A percentile compares a stretch with the other conserved stretches of the same genome.
Evolutionary conservation across 2,888 invertebrate genomes (phyloP).

Genomic region (Xylota sylvarum): DNA sequence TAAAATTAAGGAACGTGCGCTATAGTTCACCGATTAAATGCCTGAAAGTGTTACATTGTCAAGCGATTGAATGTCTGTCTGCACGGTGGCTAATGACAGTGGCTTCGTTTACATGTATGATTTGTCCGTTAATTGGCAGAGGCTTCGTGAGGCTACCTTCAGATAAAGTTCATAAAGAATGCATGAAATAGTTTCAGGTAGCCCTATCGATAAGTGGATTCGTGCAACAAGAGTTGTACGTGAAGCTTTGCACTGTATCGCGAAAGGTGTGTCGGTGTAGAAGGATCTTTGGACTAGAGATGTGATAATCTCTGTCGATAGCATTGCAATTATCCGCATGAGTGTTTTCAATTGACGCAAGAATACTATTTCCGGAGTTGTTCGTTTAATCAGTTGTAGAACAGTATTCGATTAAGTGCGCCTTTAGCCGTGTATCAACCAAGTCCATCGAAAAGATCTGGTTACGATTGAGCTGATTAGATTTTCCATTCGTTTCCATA

Average conservation of each 20-base stretch:
- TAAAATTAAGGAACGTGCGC: constrained; percentile 33
- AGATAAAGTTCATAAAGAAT: too few species aligned
- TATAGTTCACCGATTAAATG: not conserved
- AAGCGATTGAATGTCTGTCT: not conserved
- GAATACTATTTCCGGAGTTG: not conserved
- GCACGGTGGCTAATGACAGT: not conserved
- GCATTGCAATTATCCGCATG: not conserved
- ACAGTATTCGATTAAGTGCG: too few species aligned
- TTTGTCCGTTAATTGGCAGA: not conserved
- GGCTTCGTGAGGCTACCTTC: too few species aligned
- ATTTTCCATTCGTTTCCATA: too few species aligned
- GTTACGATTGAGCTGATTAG: not conserved
- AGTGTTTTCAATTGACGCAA: not conserved
- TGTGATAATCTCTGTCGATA: not conserved
- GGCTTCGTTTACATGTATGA: not conserved
- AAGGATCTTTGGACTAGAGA: not conserved
- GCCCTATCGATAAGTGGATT: not conserved
- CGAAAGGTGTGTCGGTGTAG: not conserved
- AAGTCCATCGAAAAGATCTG: not conserved
- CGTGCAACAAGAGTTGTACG: not conserved
- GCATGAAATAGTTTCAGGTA: too few species aligned
- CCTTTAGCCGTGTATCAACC: not conserved
- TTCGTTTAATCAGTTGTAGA: not conserved
- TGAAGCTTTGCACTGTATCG: not conserved
- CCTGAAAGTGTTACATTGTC: constrained; percentile 61